Base-by-base conservation (phyloP, 2,113 vertebrate genomes). In the Sturnus vulgaris region DNA sequence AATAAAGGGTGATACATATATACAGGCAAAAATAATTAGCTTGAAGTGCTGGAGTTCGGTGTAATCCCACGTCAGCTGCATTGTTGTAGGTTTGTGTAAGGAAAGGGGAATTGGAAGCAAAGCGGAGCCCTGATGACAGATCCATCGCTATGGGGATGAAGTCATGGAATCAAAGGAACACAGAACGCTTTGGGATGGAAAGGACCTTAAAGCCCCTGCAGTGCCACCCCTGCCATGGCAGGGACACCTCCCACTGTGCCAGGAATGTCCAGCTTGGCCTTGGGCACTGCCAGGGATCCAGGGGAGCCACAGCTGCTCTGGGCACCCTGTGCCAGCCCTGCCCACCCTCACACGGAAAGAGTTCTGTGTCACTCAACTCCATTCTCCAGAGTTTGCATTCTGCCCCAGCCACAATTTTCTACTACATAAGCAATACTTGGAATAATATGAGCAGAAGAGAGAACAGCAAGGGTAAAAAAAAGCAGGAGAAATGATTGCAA, bases 11-110 rank as follows among this genome's bases (percentile, higher is more conserved):
- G 78, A 82, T 61, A 53, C 39, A 25, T 6, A 49, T 17, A 77
- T 8, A 81, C 47, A 31, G 82, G 81, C 55, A 68, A 92, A 95
- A 96, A 92, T 63, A 90, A 95, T 90, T 40, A 90, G 31, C 70
- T 83, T 15, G 76, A 83, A 95, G 86, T 84, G 69, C 63, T 57
- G 81, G 73, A 88, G 56, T 57, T 71, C 73, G 87, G 90, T 11
- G 40, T 35, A 92, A 88, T 44, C 93, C 81, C 92, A 73, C 50
- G 5, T 91, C 84, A 86, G 78, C 11, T 40, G 55, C 13, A 55
- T 60, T 57, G 88, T 71, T 65, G 66, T 27, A 21, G 10, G 63
- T 83, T 69, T 89, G 70, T 28, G 80, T 55, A 81, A 75, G 24
- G 46, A 89, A 68, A 44, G 30, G 50, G 70, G 86, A 83, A 77